phyloP scores from a whole-genome alignment of 2,797 vertebrate species.

The Microcaecilia unicolor region DNA sequence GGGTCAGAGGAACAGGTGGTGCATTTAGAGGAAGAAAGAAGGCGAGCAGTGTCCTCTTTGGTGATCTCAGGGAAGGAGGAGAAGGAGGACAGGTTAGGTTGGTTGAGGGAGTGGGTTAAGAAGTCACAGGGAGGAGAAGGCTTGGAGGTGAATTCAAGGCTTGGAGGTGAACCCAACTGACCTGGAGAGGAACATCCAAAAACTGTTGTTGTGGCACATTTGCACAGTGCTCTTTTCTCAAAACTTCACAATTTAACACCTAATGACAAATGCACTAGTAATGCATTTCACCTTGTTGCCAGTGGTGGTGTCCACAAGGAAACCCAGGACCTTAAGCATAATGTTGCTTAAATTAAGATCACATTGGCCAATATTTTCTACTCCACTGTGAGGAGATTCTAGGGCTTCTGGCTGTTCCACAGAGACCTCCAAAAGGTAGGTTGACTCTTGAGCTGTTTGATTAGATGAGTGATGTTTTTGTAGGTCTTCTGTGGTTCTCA shows the following conservation, averaged over 20 bases:
- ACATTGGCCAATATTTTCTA: conserved; percentile 4
- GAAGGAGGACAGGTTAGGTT: too few species aligned
- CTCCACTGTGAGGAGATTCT: background rate
- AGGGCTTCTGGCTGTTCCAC: background rate
- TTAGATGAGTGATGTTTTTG: conserved; percentile 3
- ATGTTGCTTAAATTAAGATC: background rate
- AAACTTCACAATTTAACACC: background rate
- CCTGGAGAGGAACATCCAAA: background rate
- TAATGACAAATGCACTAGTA: background rate
- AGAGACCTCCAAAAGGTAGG: background rate
- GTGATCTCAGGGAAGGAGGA: too few species aligned
- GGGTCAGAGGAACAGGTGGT: too few species aligned
- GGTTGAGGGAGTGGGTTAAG: too few species aligned
- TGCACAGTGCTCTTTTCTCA: too few species aligned
- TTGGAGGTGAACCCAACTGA: too few species aligned
- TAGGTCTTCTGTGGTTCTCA: conserved; percentile 1
- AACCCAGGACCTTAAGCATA: conserved; percentile 30
- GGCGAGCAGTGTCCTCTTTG: too few species aligned
- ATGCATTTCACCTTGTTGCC: conserved; percentile 36
- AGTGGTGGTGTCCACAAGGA: conserved; percentile 16
- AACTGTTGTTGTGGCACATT: background rate
- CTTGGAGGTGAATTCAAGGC: too few species aligned
- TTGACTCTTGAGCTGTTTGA: conserved; percentile 14
- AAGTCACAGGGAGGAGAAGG: too few species aligned
- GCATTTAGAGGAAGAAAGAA: too few species aligned